These are phyloP conservation scores for Phrynocephalus guinanensis DNA, from an alignment of 2,797 vertebrate genomes.

Conservation along the genomic window DNA sequence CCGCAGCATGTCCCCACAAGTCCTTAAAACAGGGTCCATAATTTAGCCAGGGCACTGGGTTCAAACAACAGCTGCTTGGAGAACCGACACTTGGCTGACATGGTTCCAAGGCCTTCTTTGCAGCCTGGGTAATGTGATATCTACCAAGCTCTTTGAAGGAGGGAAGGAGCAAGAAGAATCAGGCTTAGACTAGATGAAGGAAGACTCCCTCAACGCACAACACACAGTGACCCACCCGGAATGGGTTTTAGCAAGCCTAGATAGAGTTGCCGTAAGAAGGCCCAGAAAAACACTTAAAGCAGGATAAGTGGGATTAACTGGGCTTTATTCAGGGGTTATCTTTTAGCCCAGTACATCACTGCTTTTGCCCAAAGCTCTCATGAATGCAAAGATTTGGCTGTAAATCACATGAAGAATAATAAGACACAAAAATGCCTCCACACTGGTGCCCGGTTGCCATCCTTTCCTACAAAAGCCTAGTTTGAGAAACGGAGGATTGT, in stretches of 20 bases:
- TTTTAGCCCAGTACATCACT: neutral
- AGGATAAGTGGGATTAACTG: neutral
- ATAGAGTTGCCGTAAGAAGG: neutral
- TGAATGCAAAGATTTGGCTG: neutral
- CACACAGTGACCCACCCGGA: neutral
- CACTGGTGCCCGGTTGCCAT: too few species aligned
- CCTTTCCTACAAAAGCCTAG: neutral
- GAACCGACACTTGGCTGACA: neutral
- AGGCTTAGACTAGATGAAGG: neutral
- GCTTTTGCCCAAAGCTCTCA: neutral
- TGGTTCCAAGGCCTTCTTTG: slow-evolving; percentile 17
- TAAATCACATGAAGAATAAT: neutral
- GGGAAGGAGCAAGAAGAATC: slow-evolving; percentile 1
- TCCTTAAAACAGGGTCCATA: neutral
- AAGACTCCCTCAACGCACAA: neutral
- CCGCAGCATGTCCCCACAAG: neutral
- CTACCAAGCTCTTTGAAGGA: neutral
- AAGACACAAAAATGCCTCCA: neutral
- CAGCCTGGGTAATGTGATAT: slow-evolving; percentile 28
- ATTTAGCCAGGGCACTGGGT: slow-evolving; percentile 27
- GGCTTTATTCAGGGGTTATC: neutral
- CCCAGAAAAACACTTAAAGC: neutral
- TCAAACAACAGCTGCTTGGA: slow-evolving; percentile 37
- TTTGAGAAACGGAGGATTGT: too few species aligned
- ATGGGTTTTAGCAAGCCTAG: neutral